Conservation (phyloP, 2,113 vertebrate genomes). For the Coptodon rendalli region DNA sequence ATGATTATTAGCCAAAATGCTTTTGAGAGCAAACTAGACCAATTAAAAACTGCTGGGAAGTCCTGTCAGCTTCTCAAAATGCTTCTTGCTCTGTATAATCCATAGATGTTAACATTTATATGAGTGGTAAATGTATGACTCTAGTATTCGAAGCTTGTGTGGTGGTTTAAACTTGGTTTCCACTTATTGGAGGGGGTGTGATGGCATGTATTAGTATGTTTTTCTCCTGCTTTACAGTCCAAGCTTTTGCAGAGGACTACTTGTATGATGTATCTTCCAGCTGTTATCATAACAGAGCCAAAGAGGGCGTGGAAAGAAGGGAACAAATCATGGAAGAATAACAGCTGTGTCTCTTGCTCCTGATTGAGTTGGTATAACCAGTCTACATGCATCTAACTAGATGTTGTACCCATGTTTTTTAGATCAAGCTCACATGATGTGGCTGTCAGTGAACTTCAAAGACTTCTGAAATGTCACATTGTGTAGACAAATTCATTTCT, state of each 20-base stretch:
- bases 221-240: not conserved
- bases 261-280: not conserved
- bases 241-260: not conserved
- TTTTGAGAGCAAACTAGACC: not conserved
- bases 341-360: not conserved
- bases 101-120: accelerated
- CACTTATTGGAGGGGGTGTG: not conserved
- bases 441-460: not conserved
- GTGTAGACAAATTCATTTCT: not conserved
- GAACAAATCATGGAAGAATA: not conserved
- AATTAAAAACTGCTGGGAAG: not conserved
- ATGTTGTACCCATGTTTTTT: not conserved
- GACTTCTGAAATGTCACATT: not conserved
- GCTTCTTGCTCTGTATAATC: not conserved
- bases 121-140: not conserved
- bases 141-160: not conserved
- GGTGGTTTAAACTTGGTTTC: not conserved
- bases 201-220: not conserved
- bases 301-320: not conserved
- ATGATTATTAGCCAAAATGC: accelerated
- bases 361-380: not conserved
- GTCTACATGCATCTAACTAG: not conserved
- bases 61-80: accelerated
- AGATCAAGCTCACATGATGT: not conserved
- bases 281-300: not conserved